Evolutionary conservation across 2,888 invertebrate species (phyloP).

Genomic region (Scaptomyza caliginosa): DNA sequence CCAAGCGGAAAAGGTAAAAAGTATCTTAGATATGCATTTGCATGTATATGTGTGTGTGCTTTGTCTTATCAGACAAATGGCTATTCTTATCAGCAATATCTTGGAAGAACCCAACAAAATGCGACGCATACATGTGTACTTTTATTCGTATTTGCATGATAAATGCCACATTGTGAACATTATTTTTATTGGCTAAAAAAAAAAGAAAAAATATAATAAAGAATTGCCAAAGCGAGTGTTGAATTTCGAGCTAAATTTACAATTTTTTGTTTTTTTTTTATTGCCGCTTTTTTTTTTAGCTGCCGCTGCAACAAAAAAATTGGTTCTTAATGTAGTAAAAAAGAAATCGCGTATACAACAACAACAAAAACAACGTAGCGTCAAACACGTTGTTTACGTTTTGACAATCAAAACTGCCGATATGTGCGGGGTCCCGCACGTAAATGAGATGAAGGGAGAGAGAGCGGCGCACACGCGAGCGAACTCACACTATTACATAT

Average conservation of each 20-base stretch:
- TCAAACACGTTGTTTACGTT: slow-evolving; percentile 74
- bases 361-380: slow-evolving; percentile 21
- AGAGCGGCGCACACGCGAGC: slow-evolving; percentile 1
- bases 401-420: slow-evolving; percentile 59
- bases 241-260: slow-evolving; percentile 20
- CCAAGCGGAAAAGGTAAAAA: slow-evolving; percentile 49
- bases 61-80: slow-evolving; percentile 59
- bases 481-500: slow-evolving; percentile 10
- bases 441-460: slow-evolving; percentile 2
- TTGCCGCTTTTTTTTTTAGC: slow-evolving; percentile 19
- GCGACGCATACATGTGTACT: slow-evolving; percentile 8
- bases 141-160: slow-evolving; percentile 18
- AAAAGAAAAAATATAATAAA: not conserved
- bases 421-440: slow-evolving; percentile 19
- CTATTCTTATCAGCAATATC: slow-evolving; percentile 65
- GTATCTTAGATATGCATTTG: slow-evolving; percentile 36
- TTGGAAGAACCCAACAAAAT: slow-evolving; percentile 49
- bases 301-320: slow-evolving; percentile 3
- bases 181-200: slow-evolving; percentile 7
- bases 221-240: slow-evolving; percentile 21
- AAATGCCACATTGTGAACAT: slow-evolving; percentile 9
- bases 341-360: slow-evolving; percentile 22
- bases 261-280: slow-evolving; percentile 29
- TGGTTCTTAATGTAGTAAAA: slow-evolving; percentile 13
- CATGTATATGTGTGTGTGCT: slow-evolving; percentile 14